phyloP scores from a whole-genome alignment of 2,113 vertebrate genomes.

The Bubo bubo region DNA sequence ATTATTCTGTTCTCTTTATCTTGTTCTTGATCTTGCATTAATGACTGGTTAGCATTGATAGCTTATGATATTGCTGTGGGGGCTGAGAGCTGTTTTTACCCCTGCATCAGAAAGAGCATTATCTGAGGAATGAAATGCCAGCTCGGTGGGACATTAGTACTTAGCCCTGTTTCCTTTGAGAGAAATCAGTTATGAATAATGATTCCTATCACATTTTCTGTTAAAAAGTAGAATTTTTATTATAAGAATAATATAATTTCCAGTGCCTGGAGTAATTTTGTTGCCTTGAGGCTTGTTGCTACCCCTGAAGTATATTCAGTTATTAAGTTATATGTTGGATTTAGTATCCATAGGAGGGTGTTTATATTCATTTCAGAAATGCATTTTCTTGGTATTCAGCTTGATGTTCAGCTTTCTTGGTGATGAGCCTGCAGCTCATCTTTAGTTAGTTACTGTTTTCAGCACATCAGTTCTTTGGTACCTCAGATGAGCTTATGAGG shows the following conservation, averaged over 20 bases:
- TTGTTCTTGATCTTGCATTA: background rate
- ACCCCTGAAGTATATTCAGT: background rate
- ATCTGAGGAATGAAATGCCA: background rate
- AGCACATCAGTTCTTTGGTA: constrained; percentile 24
- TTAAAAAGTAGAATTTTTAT: background rate
- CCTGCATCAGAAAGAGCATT: background rate
- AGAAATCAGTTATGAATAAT: background rate
- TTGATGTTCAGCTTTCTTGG: background rate
- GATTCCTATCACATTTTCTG: background rate
- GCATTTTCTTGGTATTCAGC: background rate
- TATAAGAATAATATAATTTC: background rate
- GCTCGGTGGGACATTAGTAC: background rate
- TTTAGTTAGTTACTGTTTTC: constrained; percentile 11
- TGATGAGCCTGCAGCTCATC: background rate
- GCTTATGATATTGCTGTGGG: background rate
- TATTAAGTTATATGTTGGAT: background rate
- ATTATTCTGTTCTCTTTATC: background rate
- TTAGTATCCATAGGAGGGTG: background rate
- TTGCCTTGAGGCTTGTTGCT: background rate
- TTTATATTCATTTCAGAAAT: constrained; percentile 51
- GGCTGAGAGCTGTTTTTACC: background rate
- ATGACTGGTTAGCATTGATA: background rate
- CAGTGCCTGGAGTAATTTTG: background rate
- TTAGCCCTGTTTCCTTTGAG: background rate
- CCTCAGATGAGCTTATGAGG: background rate